Evolutionary conservation across 2,113 vertebrate species (phyloP).

Genomic region (Vanacampus margaritifer): DNA sequence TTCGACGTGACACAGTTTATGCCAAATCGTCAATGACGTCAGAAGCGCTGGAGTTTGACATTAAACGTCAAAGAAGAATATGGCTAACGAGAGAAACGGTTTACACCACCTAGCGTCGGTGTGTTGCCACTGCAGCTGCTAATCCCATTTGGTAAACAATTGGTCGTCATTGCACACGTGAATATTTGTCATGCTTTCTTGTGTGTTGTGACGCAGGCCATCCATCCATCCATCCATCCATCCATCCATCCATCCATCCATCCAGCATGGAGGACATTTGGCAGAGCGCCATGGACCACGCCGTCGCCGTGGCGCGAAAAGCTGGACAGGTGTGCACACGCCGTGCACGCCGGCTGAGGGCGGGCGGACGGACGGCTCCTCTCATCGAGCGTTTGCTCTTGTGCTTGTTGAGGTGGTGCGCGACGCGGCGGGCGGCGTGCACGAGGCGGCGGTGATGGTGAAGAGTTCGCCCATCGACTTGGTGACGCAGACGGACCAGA

Average conservation of each 20-base stretch:
- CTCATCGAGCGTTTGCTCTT: background rate
- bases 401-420: constrained; percentile 74
- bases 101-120: background rate
- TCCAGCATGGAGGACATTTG: constrained; percentile 63
- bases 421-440: constrained; percentile 79
- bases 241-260: background rate
- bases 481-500: constrained; percentile 93
- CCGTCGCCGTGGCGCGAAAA: constrained; percentile 59
- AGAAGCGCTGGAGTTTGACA: background rate
- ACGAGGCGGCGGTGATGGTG: constrained; percentile 75
- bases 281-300: constrained; percentile 71
- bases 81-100: background rate
- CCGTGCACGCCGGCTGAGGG: too few relatives aligned
- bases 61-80: background rate
- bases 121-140: background rate
- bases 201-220: background rate
- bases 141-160: too few relatives aligned
- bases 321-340: constrained; percentile 59
- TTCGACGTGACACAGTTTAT: background rate
- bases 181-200: too few relatives aligned
- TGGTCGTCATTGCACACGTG: too few relatives aligned
- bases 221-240: constrained; percentile 9
- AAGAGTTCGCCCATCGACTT: constrained; percentile 92
- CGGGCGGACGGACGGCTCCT: too few relatives aligned
- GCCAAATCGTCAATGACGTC: too few relatives aligned